Evolutionary conservation across 2,113 vertebrate species (phyloP), one percentile per base, ranked within the genome.

Genomic region (Tachuris rubrigastra): DNA sequence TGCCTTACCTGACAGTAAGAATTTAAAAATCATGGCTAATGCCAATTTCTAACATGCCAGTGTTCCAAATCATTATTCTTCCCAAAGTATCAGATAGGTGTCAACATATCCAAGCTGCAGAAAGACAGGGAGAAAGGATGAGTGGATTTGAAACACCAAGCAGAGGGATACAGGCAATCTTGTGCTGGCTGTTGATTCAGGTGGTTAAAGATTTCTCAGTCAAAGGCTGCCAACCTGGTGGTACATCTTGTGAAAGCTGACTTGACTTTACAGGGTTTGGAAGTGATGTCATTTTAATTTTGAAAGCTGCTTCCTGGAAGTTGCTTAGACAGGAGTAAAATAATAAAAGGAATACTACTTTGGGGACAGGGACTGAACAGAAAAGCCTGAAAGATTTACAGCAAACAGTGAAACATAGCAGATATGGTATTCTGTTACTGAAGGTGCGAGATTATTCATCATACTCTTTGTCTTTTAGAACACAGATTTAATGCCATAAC

Each of bases 261-360:
- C 53, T 72, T 72, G 79, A 91, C 83, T 87, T 79, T 81, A 52
- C 47, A 93, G 55, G 31, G 52, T 42, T 91, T 68, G 65, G 23
- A 85, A 77, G 63, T 53, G 53, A 82, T 58, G 25, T 53, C 3
- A 81, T 83, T 96, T 91, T 76, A 89, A 88, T 94, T 92, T 87
- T 81, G 73, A 63, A 90, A 95, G 83, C 63, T 1, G 6, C 35
- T 85, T 87, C 46, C 73, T 95, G 75, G 62, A 93, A 95, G 84
- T 84, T 86, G 72, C 42, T 94, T 78, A 35, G 44, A 37, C 28
- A 59, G 39, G 53, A 89, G 46, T 66, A 27, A 85, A 72, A 63
- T n/a, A 81, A 60, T 53, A n/a, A 24, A 62, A 82, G 14, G 28
- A 75, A 6, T 56, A 24, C 23, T 37, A 8, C 31, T 50, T 2